phyloP scores from a whole-genome alignment of 2,797 vertebrate genomes.

The Sardinella longiceps region DNA sequence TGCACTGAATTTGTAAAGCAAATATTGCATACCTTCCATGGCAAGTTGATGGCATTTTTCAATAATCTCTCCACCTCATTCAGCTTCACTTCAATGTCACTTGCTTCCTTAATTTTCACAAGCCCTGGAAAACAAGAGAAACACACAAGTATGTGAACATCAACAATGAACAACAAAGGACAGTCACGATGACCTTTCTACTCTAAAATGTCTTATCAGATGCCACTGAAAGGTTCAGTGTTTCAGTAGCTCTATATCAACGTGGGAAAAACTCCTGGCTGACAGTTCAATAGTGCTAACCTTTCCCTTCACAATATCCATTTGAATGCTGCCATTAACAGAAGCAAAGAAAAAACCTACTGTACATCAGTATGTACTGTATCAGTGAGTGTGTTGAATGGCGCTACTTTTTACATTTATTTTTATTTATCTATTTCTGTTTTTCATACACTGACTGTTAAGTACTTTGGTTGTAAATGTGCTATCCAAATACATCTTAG shows the following conservation, averaged over 20 bases:
- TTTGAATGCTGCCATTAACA: neutral
- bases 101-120: constrained; percentile 90
- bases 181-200: neutral
- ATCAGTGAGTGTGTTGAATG: too few relatives aligned
- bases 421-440: too few relatives aligned
- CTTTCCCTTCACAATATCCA: neutral
- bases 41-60: constrained; percentile 91
- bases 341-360: neutral
- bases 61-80: constrained; percentile 94
- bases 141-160: neutral
- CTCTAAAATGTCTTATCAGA: neutral
- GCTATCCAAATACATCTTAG: too few relatives aligned
- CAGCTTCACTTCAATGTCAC: constrained; percentile 89
- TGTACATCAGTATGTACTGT: too few relatives aligned
- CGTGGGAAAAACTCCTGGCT: neutral
- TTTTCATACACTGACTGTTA: too few relatives aligned
- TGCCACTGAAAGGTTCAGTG: neutral
- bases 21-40: constrained; percentile 81
- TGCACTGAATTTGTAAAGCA: neutral
- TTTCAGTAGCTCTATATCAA: constrained; percentile 31
- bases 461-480: too few relatives aligned
- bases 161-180: neutral
- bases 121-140: constrained; percentile 77
- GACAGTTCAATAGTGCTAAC: neutral
- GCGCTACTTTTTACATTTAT: too few relatives aligned